phyloP scores from a whole-genome alignment of 2,888 invertebrate species.

The Eulithis testata region DNA sequence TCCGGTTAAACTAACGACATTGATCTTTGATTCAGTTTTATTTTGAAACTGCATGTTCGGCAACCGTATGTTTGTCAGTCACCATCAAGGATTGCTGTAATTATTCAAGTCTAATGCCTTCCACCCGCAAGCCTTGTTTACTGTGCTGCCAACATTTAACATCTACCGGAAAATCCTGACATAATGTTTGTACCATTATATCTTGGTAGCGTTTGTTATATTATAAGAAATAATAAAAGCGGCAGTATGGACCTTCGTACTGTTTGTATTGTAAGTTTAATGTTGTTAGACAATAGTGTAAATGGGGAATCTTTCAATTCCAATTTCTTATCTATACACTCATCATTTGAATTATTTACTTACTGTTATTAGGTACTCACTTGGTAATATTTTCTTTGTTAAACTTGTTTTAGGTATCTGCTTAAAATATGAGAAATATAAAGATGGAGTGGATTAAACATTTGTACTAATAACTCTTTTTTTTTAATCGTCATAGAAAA shows the following conservation, averaged over 20 bases:
- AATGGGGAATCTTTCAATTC: too few species aligned
- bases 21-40: slow-evolving; percentile 12
- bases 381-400: too few species aligned
- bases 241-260: background rate
- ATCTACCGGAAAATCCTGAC: slow-evolving; percentile 40
- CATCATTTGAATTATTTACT: too few species aligned
- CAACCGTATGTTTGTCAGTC: slow-evolving; percentile 59
- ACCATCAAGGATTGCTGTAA: slow-evolving; percentile 64
- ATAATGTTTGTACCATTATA: slow-evolving; percentile 32
- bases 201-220: slow-evolving; percentile 9
- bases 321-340: too few species aligned
- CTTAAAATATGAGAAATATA: too few species aligned
- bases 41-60: slow-evolving; percentile 22
- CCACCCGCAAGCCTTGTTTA: slow-evolving; percentile 51
- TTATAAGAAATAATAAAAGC: slow-evolving; percentile 4
- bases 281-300: too few species aligned
- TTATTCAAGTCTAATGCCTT: slow-evolving; percentile 65
- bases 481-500: too few species aligned
- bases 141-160: slow-evolving; percentile 48
- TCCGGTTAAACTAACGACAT: background rate
- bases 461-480: too few species aligned
- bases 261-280: too few species aligned
- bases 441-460: too few species aligned
- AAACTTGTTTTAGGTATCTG: too few species aligned
- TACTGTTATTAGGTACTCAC: too few species aligned